phyloP scores from a whole-genome alignment of 2,888 invertebrate genomes.

The Tanypteryx hageni region DNA sequence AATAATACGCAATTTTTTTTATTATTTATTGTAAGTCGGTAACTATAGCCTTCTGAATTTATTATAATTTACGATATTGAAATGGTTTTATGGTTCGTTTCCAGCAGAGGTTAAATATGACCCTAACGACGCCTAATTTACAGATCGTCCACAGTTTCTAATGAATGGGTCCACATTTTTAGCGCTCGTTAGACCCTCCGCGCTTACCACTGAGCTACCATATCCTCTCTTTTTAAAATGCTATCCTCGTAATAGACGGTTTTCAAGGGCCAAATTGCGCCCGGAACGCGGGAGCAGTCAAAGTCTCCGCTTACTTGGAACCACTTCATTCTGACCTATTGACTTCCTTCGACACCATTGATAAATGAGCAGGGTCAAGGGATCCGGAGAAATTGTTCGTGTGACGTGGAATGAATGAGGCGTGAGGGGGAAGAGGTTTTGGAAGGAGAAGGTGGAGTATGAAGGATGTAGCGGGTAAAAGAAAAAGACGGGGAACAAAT shows the following conservation, averaged over 20 bases:
- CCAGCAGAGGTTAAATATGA: too few species aligned
- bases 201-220: not conserved
- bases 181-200: too few species aligned
- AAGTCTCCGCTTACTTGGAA: not conserved
- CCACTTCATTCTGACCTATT: constrained; percentile 32
- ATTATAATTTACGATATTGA: too few species aligned
- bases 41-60: too few species aligned
- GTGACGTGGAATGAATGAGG: not conserved
- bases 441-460: too few species aligned
- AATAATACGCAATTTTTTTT: too few species aligned
- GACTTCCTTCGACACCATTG: constrained; percentile 29
- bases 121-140: too few species aligned
- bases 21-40: too few species aligned
- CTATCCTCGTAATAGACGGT: not conserved
- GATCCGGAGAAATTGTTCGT: constrained; percentile 18
- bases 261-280: not conserved
- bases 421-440: not conserved
- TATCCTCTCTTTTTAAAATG: not conserved
- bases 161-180: too few species aligned
- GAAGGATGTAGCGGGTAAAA: too few species aligned
- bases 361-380: constrained; percentile 32
- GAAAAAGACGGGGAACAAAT: not conserved
- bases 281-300: not conserved
- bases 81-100: too few species aligned
- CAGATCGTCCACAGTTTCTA: too few species aligned